Evolutionary conservation across 1,140 invertebrate genomes (phyloP).

Genomic region (Hesperophylax magnus): DNA sequence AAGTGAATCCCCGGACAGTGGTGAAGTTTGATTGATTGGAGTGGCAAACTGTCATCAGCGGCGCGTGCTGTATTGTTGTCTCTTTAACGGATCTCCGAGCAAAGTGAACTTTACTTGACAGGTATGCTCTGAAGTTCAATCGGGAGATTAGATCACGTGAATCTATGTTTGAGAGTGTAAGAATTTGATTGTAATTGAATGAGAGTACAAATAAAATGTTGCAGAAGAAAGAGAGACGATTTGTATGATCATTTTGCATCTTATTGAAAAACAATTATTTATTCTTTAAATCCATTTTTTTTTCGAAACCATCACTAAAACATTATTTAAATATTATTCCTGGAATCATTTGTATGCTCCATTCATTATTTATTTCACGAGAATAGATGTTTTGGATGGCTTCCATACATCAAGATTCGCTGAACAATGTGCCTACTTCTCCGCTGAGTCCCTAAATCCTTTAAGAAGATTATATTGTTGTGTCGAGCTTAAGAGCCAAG

Average conservation of each 20-base stretch:
- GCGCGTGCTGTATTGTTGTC: slow-evolving; percentile 24
- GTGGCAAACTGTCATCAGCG: background rate
- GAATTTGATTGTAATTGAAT: no score
- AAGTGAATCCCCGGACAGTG: background rate
- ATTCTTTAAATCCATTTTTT: background rate
- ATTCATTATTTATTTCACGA: background rate
- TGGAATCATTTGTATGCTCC: no score
- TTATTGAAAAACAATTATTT: background rate
- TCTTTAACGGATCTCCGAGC: background rate
- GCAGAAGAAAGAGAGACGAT: no score
- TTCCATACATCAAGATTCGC: background rate
- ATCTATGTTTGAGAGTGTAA: no score
- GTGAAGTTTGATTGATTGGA: slow-evolving; percentile 16
- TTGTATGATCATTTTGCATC: no score
- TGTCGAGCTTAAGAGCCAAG: background rate
- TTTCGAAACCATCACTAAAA: background rate
- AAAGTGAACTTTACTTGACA: slow-evolving; percentile 31
- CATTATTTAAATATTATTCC: background rate
- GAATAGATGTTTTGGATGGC: background rate
- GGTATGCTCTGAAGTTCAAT: background rate
- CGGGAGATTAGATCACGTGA: no score
- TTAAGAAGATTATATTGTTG: background rate
- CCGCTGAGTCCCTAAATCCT: background rate
- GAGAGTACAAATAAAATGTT: no score
- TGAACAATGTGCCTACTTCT: background rate